Conservation (phyloP, 2,888 invertebrate genomes). For the Macaria notata region DNA sequence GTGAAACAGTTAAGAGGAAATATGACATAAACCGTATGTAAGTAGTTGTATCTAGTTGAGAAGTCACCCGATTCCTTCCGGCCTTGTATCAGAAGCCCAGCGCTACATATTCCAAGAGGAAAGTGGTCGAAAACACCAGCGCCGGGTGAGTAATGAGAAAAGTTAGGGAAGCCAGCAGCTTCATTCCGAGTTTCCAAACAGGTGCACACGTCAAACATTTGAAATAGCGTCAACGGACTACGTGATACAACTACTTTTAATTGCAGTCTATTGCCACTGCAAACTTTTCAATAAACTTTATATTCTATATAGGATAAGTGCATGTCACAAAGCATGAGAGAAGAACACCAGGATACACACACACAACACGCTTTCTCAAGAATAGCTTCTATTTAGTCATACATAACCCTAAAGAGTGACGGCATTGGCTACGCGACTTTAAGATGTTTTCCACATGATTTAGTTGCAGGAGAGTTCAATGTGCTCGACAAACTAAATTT, state of each 20-base stretch:
- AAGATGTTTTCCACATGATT: slow-evolving; percentile 37
- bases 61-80: neutral
- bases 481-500: slow-evolving; percentile 58
- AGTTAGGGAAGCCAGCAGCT: slow-evolving; percentile 30
- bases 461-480: slow-evolving; percentile 47
- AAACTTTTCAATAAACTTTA: too few relatives aligned
- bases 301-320: too few relatives aligned
- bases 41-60: too few relatives aligned
- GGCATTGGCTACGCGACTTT: too few relatives aligned
- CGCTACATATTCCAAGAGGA: slow-evolving; percentile 19
- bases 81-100: neutral
- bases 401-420: too few relatives aligned
- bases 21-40: too few relatives aligned
- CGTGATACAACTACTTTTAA: slow-evolving; percentile 7
- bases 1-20: too few relatives aligned
- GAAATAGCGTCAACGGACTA: slow-evolving; percentile 9
- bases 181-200: slow-evolving; percentile 22
- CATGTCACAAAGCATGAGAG: too few relatives aligned
- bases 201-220: slow-evolving; percentile 23
- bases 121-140: slow-evolving; percentile 34
- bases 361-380: too few relatives aligned
- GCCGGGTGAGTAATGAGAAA: slow-evolving; percentile 41
- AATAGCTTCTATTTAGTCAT: too few relatives aligned
- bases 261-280: slow-evolving; percentile 1
- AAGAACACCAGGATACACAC: too few relatives aligned